phyloP scores from a whole-genome alignment of 1,140 invertebrate genomes.

The Colletes latitarsis region DNA sequence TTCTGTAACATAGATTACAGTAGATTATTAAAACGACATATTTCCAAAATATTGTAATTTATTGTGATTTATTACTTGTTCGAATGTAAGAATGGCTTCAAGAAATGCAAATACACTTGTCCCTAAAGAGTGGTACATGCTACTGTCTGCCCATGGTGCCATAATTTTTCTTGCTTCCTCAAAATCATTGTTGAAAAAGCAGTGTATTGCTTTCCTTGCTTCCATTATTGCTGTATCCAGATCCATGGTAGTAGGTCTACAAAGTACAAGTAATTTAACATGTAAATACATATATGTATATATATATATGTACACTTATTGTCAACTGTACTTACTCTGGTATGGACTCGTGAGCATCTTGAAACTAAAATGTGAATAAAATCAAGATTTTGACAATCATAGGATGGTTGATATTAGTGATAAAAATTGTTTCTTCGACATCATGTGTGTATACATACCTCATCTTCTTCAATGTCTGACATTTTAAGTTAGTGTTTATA shows the following conservation, averaged over 20 bases:
- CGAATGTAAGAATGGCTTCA: conserved; percentile 96
- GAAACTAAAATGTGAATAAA: conserved; percentile 73
- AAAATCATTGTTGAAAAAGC: conserved; percentile 95
- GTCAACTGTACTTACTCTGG: conserved; percentile 59
- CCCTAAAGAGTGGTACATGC: conserved; percentile 96
- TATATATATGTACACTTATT: neutral
- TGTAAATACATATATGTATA: conserved; percentile 45
- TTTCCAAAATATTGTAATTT: conserved; percentile 1
- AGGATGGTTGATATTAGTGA: neutral
- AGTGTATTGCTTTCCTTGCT: conserved; percentile 86
- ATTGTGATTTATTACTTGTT: conserved; percentile 83
- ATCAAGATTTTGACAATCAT: neutral
- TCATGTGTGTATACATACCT: conserved; percentile 59
- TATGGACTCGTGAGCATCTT: conserved; percentile 78
- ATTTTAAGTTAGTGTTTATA: conserved; percentile 65
- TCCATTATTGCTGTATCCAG: conserved; percentile 86
- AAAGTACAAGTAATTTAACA: neutral
- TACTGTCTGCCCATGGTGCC: conserved; percentile 89
- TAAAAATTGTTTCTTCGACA: neutral
- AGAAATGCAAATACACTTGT: conserved; percentile 94
- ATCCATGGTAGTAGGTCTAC: conserved; percentile 81
- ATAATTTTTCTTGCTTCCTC: conserved; percentile 88
- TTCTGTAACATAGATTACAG: conserved; percentile 75
- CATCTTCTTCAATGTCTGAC: conserved; percentile 77
- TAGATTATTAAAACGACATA: conserved; percentile 20